Evolutionary conservation across 1,140 invertebrate genomes (phyloP).

Genomic region (Pantala flavescens): DNA sequence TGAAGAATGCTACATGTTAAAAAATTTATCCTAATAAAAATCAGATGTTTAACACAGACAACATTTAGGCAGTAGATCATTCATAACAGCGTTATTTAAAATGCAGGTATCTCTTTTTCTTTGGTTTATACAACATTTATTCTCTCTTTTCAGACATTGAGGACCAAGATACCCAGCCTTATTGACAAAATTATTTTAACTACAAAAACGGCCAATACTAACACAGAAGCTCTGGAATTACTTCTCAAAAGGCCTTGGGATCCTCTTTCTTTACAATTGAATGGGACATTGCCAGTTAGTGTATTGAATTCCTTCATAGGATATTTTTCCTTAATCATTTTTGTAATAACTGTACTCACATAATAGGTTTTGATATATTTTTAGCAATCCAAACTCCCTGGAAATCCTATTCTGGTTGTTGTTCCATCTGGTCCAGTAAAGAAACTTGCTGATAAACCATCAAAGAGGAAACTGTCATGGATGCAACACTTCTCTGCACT

Average conservation of each 20-base stretch:
- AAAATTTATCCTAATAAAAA: too few species aligned
- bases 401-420: constrained; percentile 59
- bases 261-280: constrained; percentile 46
- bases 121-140: too few species aligned
- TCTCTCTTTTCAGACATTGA: constrained; percentile 58
- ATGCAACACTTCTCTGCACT: constrained; percentile 52
- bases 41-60: too few species aligned
- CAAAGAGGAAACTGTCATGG: constrained; percentile 57
- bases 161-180: constrained; percentile 62
- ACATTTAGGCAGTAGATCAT: too few species aligned
- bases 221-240: constrained; percentile 49
- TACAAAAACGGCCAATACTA: constrained; percentile 33
- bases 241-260: constrained; percentile 70
- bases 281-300: constrained; percentile 46
- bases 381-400: constrained; percentile 55
- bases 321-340: neutral
- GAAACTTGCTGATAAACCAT: constrained; percentile 30
- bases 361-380: constrained; percentile 7
- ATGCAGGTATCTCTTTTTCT: too few species aligned
- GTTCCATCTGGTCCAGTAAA: constrained; percentile 47
- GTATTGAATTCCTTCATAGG: neutral
- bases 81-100: too few species aligned
- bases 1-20: too few species aligned
- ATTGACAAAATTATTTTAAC: constrained; percentile 61
- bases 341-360: neutral